Conservation (phyloP, 2,113 vertebrate genomes). For the Colaptes auratus region DNA sequence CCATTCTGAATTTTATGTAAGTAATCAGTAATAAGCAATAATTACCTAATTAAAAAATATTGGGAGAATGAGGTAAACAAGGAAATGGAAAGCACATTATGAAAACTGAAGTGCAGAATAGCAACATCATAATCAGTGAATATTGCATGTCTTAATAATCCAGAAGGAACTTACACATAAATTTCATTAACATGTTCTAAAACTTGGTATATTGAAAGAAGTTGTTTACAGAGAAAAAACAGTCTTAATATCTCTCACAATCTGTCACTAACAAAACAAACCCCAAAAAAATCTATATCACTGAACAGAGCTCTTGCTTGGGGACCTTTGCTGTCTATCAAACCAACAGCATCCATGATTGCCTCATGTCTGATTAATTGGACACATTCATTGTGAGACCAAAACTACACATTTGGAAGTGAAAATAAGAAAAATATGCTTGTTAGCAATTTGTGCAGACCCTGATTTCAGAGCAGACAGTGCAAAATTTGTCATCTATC, state of each 20-base stretch:
- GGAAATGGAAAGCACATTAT: neutral
- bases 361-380: neutral
- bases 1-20: neutral
- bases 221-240: constrained; percentile 8
- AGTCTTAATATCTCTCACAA: neutral
- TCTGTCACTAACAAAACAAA: neutral
- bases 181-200: neutral
- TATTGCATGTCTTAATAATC: neutral
- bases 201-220: neutral
- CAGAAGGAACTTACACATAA: neutral
- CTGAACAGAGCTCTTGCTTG: neutral
- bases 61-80: neutral
- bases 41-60: neutral
- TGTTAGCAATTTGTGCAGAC: neutral
- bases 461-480: neutral
- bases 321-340: neutral
- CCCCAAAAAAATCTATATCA: neutral
- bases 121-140: neutral
- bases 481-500: neutral
- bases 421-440: constrained; percentile 15
- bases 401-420: neutral
- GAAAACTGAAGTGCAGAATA: neutral
- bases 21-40: neutral
- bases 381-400: neutral
- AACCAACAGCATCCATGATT: neutral